Conservation (phyloP, 1,140 invertebrate genomes). For the Vanessa tameamea region DNA sequence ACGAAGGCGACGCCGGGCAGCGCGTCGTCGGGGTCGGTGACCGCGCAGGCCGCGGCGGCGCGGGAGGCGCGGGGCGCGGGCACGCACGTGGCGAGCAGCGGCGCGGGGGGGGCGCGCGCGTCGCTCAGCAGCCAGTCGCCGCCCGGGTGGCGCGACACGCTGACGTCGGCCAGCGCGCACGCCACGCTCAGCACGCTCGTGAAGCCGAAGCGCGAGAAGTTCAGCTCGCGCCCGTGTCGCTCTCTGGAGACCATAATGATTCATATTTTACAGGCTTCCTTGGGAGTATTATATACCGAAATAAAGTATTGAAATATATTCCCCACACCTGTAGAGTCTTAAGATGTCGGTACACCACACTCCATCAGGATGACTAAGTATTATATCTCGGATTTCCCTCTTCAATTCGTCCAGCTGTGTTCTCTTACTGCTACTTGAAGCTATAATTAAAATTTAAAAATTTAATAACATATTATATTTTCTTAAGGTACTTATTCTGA, state of each 20-base stretch:
- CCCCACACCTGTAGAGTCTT: conserved; percentile 46
- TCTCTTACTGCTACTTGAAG: conserved; percentile 47
- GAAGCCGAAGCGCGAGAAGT: conserved; percentile 60
- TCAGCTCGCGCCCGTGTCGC: conserved; percentile 54
- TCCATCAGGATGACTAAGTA: conserved; percentile 47
- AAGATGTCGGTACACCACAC: conserved; percentile 59
- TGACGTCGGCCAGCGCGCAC: conserved; percentile 40
- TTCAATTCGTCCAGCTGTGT: conserved; percentile 50
- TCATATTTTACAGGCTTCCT: no score
- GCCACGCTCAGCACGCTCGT: conserved; percentile 55
- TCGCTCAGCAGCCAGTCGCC: conserved; percentile 52
- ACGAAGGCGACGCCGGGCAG: conserved; percentile 59
- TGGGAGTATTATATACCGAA: not conserved
- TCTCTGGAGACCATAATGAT: conserved; percentile 39
- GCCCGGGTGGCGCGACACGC: conserved; percentile 25
- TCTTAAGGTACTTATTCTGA: no score
- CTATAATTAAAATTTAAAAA: conserved; percentile 28
- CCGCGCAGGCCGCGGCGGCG: conserved; percentile 11
- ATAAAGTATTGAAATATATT: not conserved
- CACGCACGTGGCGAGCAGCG: conserved; percentile 21
- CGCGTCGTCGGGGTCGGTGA: conserved; percentile 53
- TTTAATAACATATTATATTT: not conserved
- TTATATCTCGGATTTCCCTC: conserved; percentile 46
- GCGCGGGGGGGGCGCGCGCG: conserved; percentile 28
- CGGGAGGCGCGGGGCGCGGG: conserved; percentile 20